These are phyloP conservation scores for Andrena flavipes DNA, from an alignment of 2,888 invertebrate species.

Conservation along the genomic window DNA sequence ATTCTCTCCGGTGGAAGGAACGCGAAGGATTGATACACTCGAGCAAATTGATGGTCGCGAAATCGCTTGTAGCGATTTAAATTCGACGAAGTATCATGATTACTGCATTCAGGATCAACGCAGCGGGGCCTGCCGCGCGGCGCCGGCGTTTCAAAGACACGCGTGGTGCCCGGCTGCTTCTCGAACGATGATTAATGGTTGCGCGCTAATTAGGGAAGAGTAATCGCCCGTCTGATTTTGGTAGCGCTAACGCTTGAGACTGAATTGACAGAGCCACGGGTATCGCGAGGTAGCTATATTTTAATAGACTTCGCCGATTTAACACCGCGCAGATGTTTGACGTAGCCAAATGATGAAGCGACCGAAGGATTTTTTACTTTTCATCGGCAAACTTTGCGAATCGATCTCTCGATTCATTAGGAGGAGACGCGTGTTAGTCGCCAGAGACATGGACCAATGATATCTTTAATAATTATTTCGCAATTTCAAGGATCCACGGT, in stretches of 20 bases:
- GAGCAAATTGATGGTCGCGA: too few relatives aligned
- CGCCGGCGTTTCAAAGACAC: background rate
- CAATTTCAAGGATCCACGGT: too few relatives aligned
- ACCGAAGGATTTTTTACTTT: background rate
- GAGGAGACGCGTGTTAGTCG: background rate
- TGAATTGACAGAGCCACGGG: conserved; percentile 29
- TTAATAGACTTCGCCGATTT: background rate
- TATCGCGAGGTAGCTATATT: background rate
- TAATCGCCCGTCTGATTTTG: conserved; percentile 24
- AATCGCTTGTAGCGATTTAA: too few relatives aligned
- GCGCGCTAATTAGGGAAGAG: conserved; percentile 31
- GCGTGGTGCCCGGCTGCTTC: background rate
- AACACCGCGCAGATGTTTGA: conserved; percentile 9
- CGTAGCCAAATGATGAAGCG: background rate
- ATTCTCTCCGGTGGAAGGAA: too few relatives aligned
- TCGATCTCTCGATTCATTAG: background rate
- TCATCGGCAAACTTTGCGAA: background rate
- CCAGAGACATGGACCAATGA: too few relatives aligned
- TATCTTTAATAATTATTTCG: too few relatives aligned
- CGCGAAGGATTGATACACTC: too few relatives aligned
- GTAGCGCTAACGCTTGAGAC: background rate
- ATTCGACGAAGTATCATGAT: too few relatives aligned
- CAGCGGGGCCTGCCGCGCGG: too few relatives aligned
- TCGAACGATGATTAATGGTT: conserved; percentile 38
- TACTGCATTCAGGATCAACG: too few relatives aligned